Conservation (phyloP, 2,888 invertebrate genomes). For the Hedychridium roseum region DNA sequence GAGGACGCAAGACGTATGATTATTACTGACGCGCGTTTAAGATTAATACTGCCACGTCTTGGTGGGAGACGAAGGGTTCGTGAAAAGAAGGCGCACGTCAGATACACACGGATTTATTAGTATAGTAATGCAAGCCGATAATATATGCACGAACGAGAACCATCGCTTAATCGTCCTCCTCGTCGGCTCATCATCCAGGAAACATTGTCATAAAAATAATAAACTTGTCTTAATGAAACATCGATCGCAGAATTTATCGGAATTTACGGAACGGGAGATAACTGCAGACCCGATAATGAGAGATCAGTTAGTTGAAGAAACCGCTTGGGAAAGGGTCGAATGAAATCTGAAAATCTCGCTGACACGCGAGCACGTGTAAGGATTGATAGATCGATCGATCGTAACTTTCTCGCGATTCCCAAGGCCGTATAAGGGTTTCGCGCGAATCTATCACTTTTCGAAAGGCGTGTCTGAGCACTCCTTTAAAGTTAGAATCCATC, state of each 20-base stretch:
- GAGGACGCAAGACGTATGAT: conserved; percentile 16
- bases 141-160: too few species aligned
- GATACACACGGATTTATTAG: conserved; percentile 6
- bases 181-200: too few species aligned
- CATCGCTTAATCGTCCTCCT: too few species aligned
- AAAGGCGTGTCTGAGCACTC: conserved; percentile 37
- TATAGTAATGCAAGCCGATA: conserved; percentile 11
- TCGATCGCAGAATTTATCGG: too few species aligned
- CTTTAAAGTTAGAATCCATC: conserved; percentile 39
- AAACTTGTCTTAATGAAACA: too few species aligned
- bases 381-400: neutral
- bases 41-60: conserved; percentile 20
- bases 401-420: neutral
- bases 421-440: conserved; percentile 23
- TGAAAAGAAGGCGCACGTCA: conserved; percentile 8
- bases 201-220: too few species aligned
- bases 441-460: conserved; percentile 34
- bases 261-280: too few species aligned
- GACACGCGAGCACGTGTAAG: neutral
- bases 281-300: too few species aligned
- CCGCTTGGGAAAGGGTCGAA: neutral
- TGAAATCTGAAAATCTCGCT: neutral
- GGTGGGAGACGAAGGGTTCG: conserved; percentile 3
- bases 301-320: too few species aligned
- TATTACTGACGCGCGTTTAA: conserved; percentile 27